Evolutionary conservation across 37 sponge, comb jelly and placozoan species (phyloP), one percentile per base, ranked within the genome.

Genomic region (Geodia barretti): DNA sequence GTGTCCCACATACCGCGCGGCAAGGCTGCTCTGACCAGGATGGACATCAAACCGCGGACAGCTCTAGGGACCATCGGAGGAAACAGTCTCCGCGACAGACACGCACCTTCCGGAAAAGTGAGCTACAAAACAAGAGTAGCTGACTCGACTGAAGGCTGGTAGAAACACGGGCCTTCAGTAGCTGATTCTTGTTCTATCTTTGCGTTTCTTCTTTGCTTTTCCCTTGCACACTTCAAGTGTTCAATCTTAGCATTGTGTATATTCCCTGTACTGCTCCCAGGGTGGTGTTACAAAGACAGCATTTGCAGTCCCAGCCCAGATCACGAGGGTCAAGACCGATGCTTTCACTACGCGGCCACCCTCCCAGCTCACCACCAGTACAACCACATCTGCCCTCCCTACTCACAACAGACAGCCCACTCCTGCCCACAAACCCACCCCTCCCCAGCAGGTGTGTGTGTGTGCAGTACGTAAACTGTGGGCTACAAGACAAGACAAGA

Each of bases 41-140:
- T 62, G 34, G 73, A 86, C 3, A 37, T 69, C 65, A 81, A 81
- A 62, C 76, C 82, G 7, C 74, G 88, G 70, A 75, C 88, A 41
- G 77, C 82, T 1, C 77, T 87, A 28, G 81, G 88, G 36, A 81
- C 70, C 28, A 60, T 21, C 36, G 43, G 36, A 3, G 76, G 35
- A 32, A 78, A 78, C 1, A 64, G 39, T 4, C 25, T 41, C 34
- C 20, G 25, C 20, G 68, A 68, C 31, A 68, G 68, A 5, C 30
- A 68, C 2, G 32, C 68, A 47, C 54, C 54, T 14, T 7, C 54
- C 54, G 54, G 54, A 14, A 47, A 47, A 47, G 54, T 47, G 54
- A 47, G 54, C 14, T 14, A 17, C 54, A n/a, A n/a, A n/a, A n/a
- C n/a, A n/a, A n/a, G n/a, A n/a, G n/a, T n/a, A n/a, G n/a, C n/a